Base-by-base conservation (phyloP, 2,888 invertebrate species). In the Colostygia pectinataria region DNA sequence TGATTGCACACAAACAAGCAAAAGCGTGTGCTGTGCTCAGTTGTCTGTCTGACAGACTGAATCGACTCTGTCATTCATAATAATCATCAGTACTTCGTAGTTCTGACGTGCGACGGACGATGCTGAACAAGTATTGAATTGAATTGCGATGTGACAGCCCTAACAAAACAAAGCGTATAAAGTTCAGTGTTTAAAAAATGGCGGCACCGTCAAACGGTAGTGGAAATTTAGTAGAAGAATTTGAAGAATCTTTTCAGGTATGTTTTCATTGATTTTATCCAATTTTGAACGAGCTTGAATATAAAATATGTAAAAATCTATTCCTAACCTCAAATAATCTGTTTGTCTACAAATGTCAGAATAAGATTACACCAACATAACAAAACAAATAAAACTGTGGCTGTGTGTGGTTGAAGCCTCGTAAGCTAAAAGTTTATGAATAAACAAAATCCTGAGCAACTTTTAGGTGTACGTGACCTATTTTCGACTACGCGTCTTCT, bases 171-270 rank as follows among this genome's bases (percentile, higher is more conserved):
- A 14, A 40, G 39, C 31, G 23, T 31, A 31, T 40, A 34, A 57
- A 38, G 42, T n/a, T n/a, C n/a, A 53, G 59, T 46, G 46, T 37
- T 37, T 24, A 3, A 34, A 68, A 65, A 64, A 95, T 95, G 95
- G 94, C 95, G 73, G 93, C 95, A 53, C 94, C 95, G 53, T 94
- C 95, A 50, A 96, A 95, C 74, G 96, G 95, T 53, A 94, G 94
- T 80, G 95, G 96, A 31, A 97, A 96, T 90, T 87, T 97, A 42
- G 96, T 97, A 41, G 97, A 97, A 73, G 97, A 97, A 81, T 96
- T 97, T 70, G 97, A 97, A 83, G 96, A 97, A 90, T 95, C 96
- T 2, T 97, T 97, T 84, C 96, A 97, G 92, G 95, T 95, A 90
- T 80, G 38, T 42, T 23, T 37, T 18, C 14, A 20, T 12, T 8